phyloP scores from a whole-genome alignment of 2,113 vertebrate species.

The Smithornis capensis region DNA sequence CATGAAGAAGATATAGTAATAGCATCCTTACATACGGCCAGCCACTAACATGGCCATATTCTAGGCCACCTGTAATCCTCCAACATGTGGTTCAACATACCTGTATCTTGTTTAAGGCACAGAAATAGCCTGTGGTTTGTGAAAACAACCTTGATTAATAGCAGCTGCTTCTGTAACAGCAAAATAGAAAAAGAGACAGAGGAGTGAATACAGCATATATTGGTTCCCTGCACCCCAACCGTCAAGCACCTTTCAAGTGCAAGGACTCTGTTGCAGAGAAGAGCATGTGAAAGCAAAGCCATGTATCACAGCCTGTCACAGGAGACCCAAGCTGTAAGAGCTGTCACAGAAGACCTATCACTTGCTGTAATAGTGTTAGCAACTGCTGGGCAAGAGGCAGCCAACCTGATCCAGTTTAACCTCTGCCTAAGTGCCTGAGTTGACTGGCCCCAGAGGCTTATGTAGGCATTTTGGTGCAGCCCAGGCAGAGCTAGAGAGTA shows the following conservation, averaged over 20 bases:
- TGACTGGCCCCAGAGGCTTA: neutral
- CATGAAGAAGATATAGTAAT: neutral
- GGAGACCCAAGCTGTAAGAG: too few species aligned
- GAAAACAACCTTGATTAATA: neutral
- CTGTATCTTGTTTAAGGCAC: neutral
- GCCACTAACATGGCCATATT: neutral
- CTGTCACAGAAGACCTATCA: too few species aligned
- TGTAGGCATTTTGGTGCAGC: neutral
- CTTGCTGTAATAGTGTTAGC: fast-evolving
- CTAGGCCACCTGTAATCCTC: neutral
- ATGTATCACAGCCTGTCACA: fast-evolving
- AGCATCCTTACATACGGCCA: neutral
- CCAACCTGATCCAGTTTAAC: neutral
- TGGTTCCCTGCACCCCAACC: neutral
- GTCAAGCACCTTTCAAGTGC: neutral
- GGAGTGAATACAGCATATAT: neutral
- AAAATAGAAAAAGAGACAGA: neutral
- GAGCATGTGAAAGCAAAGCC: fast-evolving
- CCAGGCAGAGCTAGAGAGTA: neutral
- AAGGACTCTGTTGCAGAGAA: neutral
- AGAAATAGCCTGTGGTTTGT: neutral
- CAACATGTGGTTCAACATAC: fast-evolving
- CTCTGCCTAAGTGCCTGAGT: neutral
- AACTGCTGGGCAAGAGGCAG: neutral
- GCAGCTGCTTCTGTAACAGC: neutral